phyloP scores from a whole-genome alignment of 1,140 invertebrate species.

The Heliconius hermathena region DNA sequence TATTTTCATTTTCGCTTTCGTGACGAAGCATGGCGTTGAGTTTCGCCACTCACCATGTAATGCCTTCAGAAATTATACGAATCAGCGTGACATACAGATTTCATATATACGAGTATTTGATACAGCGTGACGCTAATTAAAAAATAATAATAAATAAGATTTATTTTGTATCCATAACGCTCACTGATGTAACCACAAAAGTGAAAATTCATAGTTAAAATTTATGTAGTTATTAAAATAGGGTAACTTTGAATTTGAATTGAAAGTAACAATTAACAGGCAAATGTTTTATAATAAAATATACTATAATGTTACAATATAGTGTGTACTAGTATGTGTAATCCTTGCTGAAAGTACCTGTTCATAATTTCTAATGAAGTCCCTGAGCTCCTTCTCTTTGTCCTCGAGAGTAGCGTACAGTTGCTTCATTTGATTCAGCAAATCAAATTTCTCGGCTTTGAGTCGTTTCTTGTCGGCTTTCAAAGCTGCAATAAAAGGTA shows the following conservation, averaged over 20 bases:
- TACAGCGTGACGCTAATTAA: too few relatives aligned
- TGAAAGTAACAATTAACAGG: not conserved
- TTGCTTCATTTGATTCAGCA: constrained; percentile 97
- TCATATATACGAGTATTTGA: too few relatives aligned
- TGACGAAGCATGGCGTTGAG: too few relatives aligned
- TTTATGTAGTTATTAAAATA: not conserved
- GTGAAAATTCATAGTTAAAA: not conserved
- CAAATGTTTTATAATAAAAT: not conserved
- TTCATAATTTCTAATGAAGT: constrained; percentile 97
- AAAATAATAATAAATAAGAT: not conserved
- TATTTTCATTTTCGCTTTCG: too few relatives aligned
- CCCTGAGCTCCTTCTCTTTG: constrained; percentile 95
- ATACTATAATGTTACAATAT: not conserved
- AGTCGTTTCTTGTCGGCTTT: constrained; percentile 94
- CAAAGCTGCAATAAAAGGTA: constrained; percentile 82
- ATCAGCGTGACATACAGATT: too few relatives aligned
- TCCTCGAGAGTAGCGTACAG: constrained; percentile 96
- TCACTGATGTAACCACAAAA: not conserved
- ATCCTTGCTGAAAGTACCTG: constrained; percentile 82
- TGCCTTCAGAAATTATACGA: too few relatives aligned
- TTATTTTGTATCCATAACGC: not conserved
- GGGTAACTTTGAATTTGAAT: not conserved
- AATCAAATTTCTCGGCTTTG: constrained; percentile 96
- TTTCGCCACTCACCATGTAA: too few relatives aligned
- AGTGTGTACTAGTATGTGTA: not conserved